Evolutionary conservation across 2,888 invertebrate genomes (phyloP).

Genomic region (Aleiodes testaceus): DNA sequence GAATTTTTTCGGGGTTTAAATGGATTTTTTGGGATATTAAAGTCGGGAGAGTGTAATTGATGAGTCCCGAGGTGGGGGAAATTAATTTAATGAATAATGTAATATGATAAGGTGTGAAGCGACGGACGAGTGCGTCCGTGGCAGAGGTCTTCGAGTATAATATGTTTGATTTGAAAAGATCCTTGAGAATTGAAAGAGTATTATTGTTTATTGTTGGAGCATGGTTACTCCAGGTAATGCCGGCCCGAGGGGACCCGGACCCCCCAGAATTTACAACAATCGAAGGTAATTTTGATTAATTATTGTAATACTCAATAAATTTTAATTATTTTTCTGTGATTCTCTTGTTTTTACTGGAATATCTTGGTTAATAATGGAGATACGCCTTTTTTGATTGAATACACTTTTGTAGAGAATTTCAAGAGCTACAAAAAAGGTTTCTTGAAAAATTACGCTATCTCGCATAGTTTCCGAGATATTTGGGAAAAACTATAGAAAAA

Average conservation of each 20-base stretch:
- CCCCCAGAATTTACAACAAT: slow-evolving; percentile 60
- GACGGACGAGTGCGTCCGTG: slow-evolving; percentile 54
- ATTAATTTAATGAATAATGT: slow-evolving; percentile 50
- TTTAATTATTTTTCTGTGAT: background rate
- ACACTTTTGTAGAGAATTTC: too few relatives aligned
- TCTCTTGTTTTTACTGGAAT: background rate
- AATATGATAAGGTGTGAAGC: slow-evolving; percentile 52
- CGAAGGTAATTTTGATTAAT: slow-evolving; percentile 58
- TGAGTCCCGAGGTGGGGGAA: slow-evolving; percentile 46
- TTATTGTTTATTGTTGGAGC: slow-evolving; percentile 58
- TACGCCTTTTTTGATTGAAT: too few relatives aligned
- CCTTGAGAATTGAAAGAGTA: slow-evolving; percentile 53
- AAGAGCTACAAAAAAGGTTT: too few relatives aligned
- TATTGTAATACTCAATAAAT: background rate
- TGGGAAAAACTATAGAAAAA: too few relatives aligned
- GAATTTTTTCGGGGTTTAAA: background rate
- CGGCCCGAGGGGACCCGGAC: slow-evolving; percentile 64
- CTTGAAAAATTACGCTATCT: too few relatives aligned
- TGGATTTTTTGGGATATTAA: background rate
- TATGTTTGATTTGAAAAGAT: slow-evolving; percentile 54
- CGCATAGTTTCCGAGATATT: background rate
- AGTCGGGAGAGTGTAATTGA: slow-evolving; percentile 52
- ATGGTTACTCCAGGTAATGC: slow-evolving; percentile 58
- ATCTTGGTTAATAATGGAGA: too few relatives aligned
- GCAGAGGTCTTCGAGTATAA: slow-evolving; percentile 39